Base-by-base conservation (phyloP, 1,140 invertebrate species). In the Semibalanus balanoides region DNA sequence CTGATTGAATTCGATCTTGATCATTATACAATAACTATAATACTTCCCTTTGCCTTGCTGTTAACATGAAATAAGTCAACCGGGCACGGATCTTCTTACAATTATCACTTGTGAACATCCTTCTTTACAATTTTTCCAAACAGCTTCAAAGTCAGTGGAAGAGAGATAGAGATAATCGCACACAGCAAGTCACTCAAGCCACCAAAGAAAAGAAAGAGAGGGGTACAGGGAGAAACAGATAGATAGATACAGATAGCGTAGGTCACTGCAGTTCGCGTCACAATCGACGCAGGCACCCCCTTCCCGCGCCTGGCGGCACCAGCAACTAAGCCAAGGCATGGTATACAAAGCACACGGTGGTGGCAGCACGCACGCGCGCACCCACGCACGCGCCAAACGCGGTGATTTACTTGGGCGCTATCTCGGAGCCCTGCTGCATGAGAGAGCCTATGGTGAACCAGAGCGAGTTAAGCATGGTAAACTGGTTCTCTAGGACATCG, bases 371-470 rank as follows among this genome's bases (percentile, higher is more conserved):
- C 35, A 40, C 35, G 17, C 35, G 35, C 5, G 35, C 35, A 25
- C 51, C 51, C 7, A 7, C 7, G 51, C 51, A 19, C 51, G 51
- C 3, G 22, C 11, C 9, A 19, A 3, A 64, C 51, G 22, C 51
- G 14, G 9, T 5, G n/a, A 76, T 31, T 29, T 86, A 89, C 88
- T 89, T 90, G 79, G 91, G 90, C 79, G 92, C 91, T 84, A 95
- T 91, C 88, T 95, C 93, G 82, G 90, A 93, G 85, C 93, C 93
- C 86, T 95, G 93, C 83, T 94, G 93, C 92, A 96, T 94, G 78
- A 96, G 87, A 27, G 93, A 95, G 78, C 94, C 95, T 81, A 97
- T 93, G 75, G 93, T 93, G 86, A 97, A 97, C 95, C 95, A 97
- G 85, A 97, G 88, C 84, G 93, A 95, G 86, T 97, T 97, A 81